Evolutionary conservation across 2,888 invertebrate species (phyloP), one percentile per base, ranked within the genome.

Genomic region (Drosophila melanosoma): DNA sequence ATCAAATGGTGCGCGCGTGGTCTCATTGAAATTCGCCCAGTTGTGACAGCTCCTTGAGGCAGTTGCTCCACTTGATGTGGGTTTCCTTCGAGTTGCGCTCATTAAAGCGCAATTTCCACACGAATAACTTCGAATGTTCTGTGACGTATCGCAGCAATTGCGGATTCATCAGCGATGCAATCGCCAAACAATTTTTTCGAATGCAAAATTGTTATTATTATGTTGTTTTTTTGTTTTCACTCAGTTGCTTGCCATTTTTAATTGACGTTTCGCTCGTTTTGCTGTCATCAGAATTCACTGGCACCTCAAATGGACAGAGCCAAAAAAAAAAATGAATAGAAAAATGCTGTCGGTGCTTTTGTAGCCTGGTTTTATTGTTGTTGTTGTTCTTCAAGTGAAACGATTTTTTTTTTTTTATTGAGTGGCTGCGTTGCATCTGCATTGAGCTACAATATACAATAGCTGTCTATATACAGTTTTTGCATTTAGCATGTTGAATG

Each of bases 61-160:
- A n/a, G 54, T 36, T 38, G 54, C 36, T 57, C 49, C 33, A 61
- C 53, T 59, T 64, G 57, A 23, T 29, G 23, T 35, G 53, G 26
- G 33, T 59, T 59, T 48, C 64, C 60, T 63, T 61, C 57, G 36
- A 23, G 69, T 51, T 61, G 66, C 69, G 76, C 76, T 85, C 90
- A 87, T 85, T 89, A 89, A 83, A 74, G 78, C 68, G 69, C 78
- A 74, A 76, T 89, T 91, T 90, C 89, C 91, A 91, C 88, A 79
- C 76, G 91, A 91, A 79, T 87, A 81, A 83, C 74, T 76, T 77
- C 82, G 91, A 91, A 90, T 91, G 83, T 83, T 75, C 91, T 90
- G 88, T 90, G 91, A 91, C 91, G 85, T 89, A 87, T 86, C 83
- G 61, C 67, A 51, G 29, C 57, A 38, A 67, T 81, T 78, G 56